Evolutionary conservation across 1,140 invertebrate species (phyloP).

Genomic region (Lepidurus arcticus): DNA sequence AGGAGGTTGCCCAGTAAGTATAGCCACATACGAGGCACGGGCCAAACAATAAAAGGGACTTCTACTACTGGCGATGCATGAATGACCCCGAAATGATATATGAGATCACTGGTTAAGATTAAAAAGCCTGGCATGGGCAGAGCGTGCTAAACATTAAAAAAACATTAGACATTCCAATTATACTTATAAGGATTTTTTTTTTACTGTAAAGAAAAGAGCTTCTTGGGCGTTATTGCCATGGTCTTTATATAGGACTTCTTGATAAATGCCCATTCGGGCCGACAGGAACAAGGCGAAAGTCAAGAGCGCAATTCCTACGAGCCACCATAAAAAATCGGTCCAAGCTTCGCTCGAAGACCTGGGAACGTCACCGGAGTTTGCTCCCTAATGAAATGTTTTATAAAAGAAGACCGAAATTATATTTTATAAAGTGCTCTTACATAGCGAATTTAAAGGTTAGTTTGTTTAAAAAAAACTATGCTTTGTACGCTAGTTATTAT

Average conservation of each 20-base stretch:
- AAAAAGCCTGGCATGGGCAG: constrained; percentile 80
- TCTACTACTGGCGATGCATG: constrained; percentile 43
- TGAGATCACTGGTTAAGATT: constrained; percentile 66
- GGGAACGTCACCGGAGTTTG: background rate
- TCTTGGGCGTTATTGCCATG: constrained; percentile 93
- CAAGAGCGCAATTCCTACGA: constrained; percentile 72
- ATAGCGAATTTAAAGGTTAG: too few species aligned
- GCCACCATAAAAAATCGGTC: constrained; percentile 73
- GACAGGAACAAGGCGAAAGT: constrained; percentile 86
- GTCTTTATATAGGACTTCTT: constrained; percentile 78
- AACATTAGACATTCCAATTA: constrained; percentile 34
- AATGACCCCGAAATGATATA: constrained; percentile 53
- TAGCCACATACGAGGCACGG: constrained; percentile 66
- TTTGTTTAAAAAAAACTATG: too few species aligned
- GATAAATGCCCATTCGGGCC: constrained; percentile 92
- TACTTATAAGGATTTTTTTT: constrained; percentile 35
- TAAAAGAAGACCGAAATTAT: too few species aligned
- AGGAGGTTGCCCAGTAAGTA: constrained; percentile 80
- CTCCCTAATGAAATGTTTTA: background rate
- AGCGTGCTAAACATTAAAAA: constrained; percentile 60
- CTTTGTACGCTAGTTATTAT: too few species aligned
- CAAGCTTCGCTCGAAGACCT: constrained; percentile 38
- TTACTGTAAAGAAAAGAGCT: constrained; percentile 84
- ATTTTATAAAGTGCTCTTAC: too few species aligned
- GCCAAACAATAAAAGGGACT: constrained; percentile 45